Evolutionary conservation across 2,888 invertebrate species (phyloP).

Genomic region (Lasioglossum marginatum): DNA sequence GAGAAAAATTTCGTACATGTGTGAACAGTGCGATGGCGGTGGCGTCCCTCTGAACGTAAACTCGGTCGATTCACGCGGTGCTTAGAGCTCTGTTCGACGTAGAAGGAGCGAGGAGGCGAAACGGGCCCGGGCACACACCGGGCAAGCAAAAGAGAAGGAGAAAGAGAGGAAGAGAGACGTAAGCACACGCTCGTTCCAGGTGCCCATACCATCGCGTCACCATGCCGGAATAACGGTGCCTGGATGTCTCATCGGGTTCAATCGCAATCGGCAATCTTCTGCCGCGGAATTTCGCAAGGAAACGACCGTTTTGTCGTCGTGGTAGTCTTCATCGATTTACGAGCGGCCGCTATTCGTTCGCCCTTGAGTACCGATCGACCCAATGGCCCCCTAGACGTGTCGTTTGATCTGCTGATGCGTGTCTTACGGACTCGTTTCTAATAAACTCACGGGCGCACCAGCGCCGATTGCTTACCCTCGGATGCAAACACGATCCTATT

Average conservation of each 20-base stretch:
- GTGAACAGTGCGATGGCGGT: constrained; percentile 80
- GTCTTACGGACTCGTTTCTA: constrained; percentile 36
- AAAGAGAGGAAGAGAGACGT: constrained; percentile 31
- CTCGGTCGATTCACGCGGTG: constrained; percentile 50
- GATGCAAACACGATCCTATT: constrained; percentile 1
- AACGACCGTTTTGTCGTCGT: constrained; percentile 66
- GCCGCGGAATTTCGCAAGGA: constrained; percentile 74
- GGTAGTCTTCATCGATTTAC: constrained; percentile 65
- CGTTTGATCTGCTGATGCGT: constrained; percentile 48
- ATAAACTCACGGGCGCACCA: constrained; percentile 37
- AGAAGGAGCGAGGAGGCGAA: constrained; percentile 40
- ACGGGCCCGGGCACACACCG: constrained; percentile 17
- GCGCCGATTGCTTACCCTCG: neutral
- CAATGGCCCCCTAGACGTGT: constrained; percentile 55
- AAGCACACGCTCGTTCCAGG: constrained; percentile 69
- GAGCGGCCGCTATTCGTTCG: constrained; percentile 64
- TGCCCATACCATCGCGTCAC: constrained; percentile 78
- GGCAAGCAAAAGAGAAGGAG: constrained; percentile 28
- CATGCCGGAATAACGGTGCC: constrained; percentile 79
- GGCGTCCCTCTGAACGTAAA: constrained; percentile 59
- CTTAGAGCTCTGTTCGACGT: constrained; percentile 51
- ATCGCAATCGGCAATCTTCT: constrained; percentile 80
- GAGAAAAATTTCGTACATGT: constrained; percentile 78
- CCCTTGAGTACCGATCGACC: constrained; percentile 65
- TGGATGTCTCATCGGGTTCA: constrained; percentile 80